Evolutionary conservation across 2,797 vertebrate genomes (phyloP).

Genomic region (Enoplosus armatus): DNA sequence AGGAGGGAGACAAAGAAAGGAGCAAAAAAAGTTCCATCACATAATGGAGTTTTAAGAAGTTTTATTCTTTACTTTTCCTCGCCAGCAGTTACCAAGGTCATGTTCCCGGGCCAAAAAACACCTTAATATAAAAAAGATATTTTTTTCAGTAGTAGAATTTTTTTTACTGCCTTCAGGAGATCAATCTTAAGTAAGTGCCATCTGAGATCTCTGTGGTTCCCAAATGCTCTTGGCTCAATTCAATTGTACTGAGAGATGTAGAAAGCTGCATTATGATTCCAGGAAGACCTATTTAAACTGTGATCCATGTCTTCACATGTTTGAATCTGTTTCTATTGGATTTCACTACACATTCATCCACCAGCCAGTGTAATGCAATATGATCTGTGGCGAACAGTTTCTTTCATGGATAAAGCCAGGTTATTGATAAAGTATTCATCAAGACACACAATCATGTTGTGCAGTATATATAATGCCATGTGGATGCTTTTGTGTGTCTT

Average conservation of each 20-base stretch:
- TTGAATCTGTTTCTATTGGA: constrained; percentile 66
- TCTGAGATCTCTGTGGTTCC: constrained; percentile 70
- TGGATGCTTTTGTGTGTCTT: constrained; percentile 20
- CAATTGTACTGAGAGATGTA: constrained; percentile 66
- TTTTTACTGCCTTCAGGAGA: constrained; percentile 68
- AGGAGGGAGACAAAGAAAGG: constrained; percentile 64
- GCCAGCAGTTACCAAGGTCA: constrained; percentile 81
- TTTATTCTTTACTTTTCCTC: constrained; percentile 72
- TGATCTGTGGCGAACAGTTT: constrained; percentile 46
- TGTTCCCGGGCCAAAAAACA: constrained; percentile 70
- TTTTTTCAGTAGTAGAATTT: constrained; percentile 57
- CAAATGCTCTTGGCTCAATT: constrained; percentile 68
- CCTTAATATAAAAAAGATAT: constrained; percentile 43
- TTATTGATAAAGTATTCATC: constrained; percentile 6
- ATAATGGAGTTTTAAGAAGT: constrained; percentile 85
- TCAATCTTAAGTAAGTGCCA: constrained; percentile 75
- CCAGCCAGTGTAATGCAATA: constrained; percentile 52
- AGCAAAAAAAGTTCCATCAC: constrained; percentile 71
- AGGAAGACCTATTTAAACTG: constrained; percentile 72
- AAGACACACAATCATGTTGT: neutral
- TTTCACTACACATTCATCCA: constrained; percentile 61
- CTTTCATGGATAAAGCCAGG: constrained; percentile 35
- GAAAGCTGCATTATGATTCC: constrained; percentile 64
- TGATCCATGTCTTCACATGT: constrained; percentile 68
- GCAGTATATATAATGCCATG: neutral